Percentiles rank a stretch among this genome's conserved stretches.
Evolutionary conservation across 1,140 invertebrate species (phyloP).

Genomic region (Holotrichia oblita): DNA sequence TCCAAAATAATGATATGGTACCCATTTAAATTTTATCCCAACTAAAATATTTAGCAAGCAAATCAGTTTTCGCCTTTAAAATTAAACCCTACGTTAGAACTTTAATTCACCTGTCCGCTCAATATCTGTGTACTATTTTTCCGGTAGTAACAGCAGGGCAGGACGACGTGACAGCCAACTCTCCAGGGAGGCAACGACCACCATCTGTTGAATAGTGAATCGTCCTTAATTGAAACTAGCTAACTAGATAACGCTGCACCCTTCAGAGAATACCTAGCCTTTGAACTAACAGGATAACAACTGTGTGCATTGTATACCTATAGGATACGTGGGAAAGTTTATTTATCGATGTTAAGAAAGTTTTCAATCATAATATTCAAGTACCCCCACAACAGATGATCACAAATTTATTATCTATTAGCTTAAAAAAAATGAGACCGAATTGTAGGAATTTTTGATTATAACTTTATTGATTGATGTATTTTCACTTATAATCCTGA

Average conservation of each 20-base stretch:
- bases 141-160: background rate
- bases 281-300: background rate
- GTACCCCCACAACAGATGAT: too few species aligned
- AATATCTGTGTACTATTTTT: conserved; percentile 4
- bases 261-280: background rate
- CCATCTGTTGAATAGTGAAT: conserved; percentile 32
- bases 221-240: conserved; percentile 15
- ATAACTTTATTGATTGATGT: too few species aligned
- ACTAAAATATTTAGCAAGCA: background rate
- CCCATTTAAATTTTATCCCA: background rate
- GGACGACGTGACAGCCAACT: background rate
- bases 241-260: background rate
- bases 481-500: too few species aligned
- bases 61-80: background rate
- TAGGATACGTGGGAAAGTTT: background rate
- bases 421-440: too few species aligned
- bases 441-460: too few species aligned
- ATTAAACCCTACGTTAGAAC: background rate
- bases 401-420: too few species aligned
- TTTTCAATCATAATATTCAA: too few species aligned
- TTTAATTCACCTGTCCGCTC: background rate
- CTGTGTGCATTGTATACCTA: background rate
- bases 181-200: background rate
- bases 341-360: background rate
- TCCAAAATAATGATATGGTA: background rate